Evolutionary conservation across 2,888 invertebrate genomes (phyloP).

Genomic region (Listrodromus nycthemerus): DNA sequence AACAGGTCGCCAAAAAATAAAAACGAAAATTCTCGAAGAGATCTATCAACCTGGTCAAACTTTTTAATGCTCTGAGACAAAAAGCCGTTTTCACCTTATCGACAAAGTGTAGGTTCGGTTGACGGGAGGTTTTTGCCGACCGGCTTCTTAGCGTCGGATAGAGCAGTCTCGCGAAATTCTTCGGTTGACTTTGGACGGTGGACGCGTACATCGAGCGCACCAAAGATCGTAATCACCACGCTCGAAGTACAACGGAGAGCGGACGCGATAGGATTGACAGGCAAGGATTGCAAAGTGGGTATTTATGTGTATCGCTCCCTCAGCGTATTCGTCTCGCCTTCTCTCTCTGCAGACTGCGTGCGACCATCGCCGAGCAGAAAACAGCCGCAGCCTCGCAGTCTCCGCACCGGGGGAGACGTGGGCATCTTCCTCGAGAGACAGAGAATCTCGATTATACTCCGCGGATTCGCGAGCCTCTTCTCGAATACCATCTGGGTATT

Average conservation of each 20-base stretch:
- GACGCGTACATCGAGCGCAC: slow-evolving; percentile 25
- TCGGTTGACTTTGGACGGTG: slow-evolving; percentile 4
- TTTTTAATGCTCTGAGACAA: neutral
- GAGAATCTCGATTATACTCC: slow-evolving; percentile 41
- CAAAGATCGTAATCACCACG: slow-evolving; percentile 47
- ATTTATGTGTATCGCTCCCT: slow-evolving; percentile 58
- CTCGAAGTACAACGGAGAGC: slow-evolving; percentile 26
- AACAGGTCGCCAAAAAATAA: neutral
- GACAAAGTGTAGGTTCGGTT: neutral
- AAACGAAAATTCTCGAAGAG: neutral
- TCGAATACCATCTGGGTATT: slow-evolving; percentile 53
- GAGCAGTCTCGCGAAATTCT: slow-evolving; percentile 15
- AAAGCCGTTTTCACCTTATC: neutral
- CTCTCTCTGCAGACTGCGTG: slow-evolving; percentile 2
- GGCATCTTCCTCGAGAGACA: slow-evolving; percentile 15
- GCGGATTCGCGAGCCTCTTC: slow-evolving; percentile 22
- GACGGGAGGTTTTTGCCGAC: neutral
- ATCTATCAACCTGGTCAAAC: neutral
- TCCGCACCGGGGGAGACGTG: neutral
- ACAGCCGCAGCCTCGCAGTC: neutral
- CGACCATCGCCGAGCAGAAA: slow-evolving; percentile 2
- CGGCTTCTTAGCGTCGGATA: neutral
- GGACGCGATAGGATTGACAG: slow-evolving; percentile 42
- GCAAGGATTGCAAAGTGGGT: slow-evolving; percentile 54
- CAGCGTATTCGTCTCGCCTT: slow-evolving; percentile 24